Evolutionary conservation across 2,113 vertebrate species (phyloP).

Genomic region (Scytalopus superciliaris): DNA sequence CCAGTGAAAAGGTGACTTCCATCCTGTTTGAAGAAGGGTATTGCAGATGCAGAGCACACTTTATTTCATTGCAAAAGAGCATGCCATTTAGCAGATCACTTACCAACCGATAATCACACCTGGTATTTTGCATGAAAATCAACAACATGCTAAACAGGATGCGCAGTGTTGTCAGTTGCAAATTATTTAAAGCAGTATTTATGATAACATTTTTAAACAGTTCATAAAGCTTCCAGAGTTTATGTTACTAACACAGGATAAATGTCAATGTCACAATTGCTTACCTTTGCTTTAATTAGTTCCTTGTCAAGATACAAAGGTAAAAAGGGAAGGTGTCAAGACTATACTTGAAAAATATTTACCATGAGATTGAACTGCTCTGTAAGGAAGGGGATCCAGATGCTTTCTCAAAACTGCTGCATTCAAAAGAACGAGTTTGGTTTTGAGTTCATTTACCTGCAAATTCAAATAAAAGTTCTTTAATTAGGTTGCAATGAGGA

Average conservation of each 20-base stretch:
- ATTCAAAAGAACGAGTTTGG: constrained; percentile 83
- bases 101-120: neutral
- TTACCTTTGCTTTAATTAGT: neutral
- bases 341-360: constrained; percentile 19
- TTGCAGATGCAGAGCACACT: neutral
- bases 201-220: neutral
- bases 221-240: neutral
- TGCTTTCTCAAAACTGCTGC: constrained; percentile 85
- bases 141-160: neutral
- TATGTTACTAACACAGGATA: neutral
- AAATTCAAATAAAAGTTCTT: constrained; percentile 15
- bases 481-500: neutral
- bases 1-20: neutral
- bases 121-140: neutral
- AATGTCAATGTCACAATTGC: neutral
- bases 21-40: neutral
- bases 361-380: constrained; percentile 89
- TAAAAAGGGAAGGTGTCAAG: neutral
- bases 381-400: constrained; percentile 80
- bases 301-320: neutral
- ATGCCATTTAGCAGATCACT: neutral
- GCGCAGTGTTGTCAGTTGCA: neutral
- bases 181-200: neutral
- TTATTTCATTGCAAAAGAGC: neutral
- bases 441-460: constrained; percentile 87